These are phyloP conservation scores for Todiramphus saurophagus DNA, from an alignment of 2,113 vertebrate species.

Conservation along the genomic window DNA sequence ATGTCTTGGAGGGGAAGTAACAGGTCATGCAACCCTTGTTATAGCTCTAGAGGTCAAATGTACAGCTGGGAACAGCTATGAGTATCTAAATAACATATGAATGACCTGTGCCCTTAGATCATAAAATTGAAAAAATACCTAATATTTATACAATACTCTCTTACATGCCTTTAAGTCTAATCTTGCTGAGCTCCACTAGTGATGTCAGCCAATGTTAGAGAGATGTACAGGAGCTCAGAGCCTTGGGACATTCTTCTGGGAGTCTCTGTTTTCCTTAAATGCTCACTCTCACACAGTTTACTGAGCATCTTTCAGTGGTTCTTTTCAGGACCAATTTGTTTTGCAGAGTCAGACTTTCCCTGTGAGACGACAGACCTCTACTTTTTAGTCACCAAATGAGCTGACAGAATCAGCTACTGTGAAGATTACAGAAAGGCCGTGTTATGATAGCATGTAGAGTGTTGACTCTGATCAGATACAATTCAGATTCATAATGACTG, in stretches of 20 bases:
- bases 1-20: not conserved
- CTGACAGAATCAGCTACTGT: not conserved
- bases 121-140: not conserved
- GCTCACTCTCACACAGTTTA: not conserved
- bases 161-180: not conserved
- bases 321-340: not conserved
- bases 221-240: not conserved
- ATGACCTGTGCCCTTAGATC: not conserved
- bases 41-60: not conserved
- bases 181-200: not conserved
- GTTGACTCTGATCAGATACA: not conserved
- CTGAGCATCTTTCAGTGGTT: not conserved
- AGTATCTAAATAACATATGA: not conserved
- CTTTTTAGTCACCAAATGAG: not conserved
- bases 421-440: not conserved
- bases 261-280: not conserved
- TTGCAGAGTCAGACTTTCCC: not conserved
- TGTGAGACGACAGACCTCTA: not conserved
- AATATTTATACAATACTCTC: not conserved
- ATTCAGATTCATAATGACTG: not conserved
- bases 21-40: not conserved
- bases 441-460: not conserved
- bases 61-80: not conserved
- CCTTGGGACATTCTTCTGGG: not conserved
- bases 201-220: not conserved